phyloP scores from a whole-genome alignment of 2,113 vertebrate species.

The Xiphorhynchus elegans region DNA sequence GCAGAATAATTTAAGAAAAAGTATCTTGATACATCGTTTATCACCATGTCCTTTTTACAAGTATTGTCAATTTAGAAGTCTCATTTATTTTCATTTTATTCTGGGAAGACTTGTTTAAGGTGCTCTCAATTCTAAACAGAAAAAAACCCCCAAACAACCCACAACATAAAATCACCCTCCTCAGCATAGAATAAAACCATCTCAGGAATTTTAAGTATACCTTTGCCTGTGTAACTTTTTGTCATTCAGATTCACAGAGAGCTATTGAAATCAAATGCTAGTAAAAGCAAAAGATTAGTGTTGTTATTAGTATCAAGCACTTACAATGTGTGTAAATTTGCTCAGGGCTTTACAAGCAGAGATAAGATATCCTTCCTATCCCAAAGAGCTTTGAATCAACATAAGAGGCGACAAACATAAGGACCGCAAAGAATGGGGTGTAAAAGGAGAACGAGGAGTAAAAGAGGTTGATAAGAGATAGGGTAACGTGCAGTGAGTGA shows the following conservation, averaged over 20 bases:
- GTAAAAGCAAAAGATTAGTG: background rate
- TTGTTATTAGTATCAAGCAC: background rate
- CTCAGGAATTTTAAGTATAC: background rate
- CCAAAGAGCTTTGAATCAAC: background rate
- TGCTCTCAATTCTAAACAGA: background rate
- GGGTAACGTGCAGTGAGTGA: rapidly evolving
- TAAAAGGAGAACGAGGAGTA: background rate
- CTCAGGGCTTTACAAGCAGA: background rate
- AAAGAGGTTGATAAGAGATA: background rate
- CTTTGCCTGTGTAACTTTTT: background rate
- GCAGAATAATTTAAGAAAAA: background rate
- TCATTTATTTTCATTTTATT: background rate
- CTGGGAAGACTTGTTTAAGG: background rate
- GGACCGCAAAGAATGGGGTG: background rate
- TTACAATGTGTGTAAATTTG: background rate
- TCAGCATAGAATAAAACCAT: background rate
- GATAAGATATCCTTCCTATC: background rate
- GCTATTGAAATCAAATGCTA: background rate
- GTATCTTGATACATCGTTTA: background rate
- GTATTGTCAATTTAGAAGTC: background rate
- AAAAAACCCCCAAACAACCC: background rate
- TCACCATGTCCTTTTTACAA: background rate
- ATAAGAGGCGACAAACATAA: background rate
- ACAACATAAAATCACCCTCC: background rate
- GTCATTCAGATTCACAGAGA: background rate